Evolutionary conservation across 1,140 invertebrate genomes (phyloP).

Genomic region (Zaprionus gabonicus): DNA sequence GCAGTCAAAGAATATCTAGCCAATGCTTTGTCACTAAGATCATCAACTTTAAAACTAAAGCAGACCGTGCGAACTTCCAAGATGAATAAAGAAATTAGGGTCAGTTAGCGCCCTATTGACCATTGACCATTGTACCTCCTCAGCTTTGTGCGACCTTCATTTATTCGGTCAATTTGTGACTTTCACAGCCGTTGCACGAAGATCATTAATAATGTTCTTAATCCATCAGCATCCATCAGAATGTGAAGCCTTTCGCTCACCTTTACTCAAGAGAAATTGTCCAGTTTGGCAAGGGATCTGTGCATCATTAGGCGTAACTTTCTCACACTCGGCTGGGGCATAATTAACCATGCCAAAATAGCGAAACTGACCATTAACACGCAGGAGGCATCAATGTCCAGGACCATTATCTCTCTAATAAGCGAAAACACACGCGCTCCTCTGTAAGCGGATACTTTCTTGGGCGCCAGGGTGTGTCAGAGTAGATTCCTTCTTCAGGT

Average conservation of each 20-base stretch:
- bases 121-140: constrained; percentile 23
- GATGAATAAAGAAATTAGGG: constrained; percentile 20
- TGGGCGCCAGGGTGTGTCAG: not conserved
- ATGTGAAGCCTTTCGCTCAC: constrained; percentile 55
- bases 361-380: constrained; percentile 80
- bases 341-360: constrained; percentile 84
- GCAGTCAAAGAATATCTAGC: not conserved
- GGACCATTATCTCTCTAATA: constrained; percentile 82
- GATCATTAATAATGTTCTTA: constrained; percentile 80
- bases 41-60: not conserved
- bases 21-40: not conserved
- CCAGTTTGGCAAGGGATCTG: constrained; percentile 17
- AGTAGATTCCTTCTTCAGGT: constrained; percentile 43
- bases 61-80: not conserved
- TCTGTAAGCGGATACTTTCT: constrained; percentile 77
- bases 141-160: constrained; percentile 28
- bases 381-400: constrained; percentile 51
- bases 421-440: constrained; percentile 81
- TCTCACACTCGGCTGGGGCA: constrained; percentile 73
- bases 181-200: constrained; percentile 40
- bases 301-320: constrained; percentile 56
- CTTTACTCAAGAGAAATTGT: constrained; percentile 22
- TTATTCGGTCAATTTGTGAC: constrained; percentile 65
- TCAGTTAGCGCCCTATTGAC: constrained; percentile 19
- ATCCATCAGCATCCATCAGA: constrained; percentile 80